Conservation (phyloP, 2,797 vertebrate genomes). For the Trachurus trachurus region DNA sequence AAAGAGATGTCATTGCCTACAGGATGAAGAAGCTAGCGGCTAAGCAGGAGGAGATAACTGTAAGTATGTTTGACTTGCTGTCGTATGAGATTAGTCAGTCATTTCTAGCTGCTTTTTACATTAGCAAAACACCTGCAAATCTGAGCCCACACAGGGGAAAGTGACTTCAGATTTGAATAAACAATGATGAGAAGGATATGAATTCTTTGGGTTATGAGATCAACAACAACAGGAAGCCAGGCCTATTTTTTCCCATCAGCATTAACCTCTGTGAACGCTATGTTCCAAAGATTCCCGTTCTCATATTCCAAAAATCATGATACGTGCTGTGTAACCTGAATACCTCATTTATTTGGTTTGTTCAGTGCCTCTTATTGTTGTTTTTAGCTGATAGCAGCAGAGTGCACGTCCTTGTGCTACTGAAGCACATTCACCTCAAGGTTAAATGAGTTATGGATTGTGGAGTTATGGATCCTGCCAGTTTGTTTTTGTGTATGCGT, state of each 20-base stretch:
- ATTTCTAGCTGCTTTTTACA: not conserved
- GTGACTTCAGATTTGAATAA: not conserved
- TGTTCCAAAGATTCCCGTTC: constrained; percentile 1
- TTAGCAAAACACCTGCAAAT: constrained; percentile 1
- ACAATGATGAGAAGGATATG: not conserved
- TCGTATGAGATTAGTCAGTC: not conserved
- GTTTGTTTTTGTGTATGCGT: not conserved
- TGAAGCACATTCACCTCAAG: constrained; percentile 25
- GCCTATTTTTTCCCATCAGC: not conserved
- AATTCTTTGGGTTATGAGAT: not conserved
- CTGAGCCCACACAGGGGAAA: not conserved
- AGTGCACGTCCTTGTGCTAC: constrained; percentile 27
- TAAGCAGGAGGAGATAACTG: constrained; percentile 74
- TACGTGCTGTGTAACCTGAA: not conserved
- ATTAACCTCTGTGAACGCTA: not conserved
- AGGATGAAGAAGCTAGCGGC: constrained; percentile 78
- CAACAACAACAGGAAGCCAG: not conserved
- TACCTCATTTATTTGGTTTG: not conserved
- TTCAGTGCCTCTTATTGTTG: not conserved
- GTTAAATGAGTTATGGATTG: constrained; percentile 43
- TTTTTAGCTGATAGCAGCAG: not conserved
- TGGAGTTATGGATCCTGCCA: not conserved
- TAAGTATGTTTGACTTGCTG: constrained; percentile 54
- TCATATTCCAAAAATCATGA: not conserved
- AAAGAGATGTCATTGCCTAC: constrained; percentile 67